Percentiles rank a stretch among this genome's conserved stretches.
Conservation (phyloP, 2,888 invertebrate species). For the Boloria euphrosyne region DNA sequence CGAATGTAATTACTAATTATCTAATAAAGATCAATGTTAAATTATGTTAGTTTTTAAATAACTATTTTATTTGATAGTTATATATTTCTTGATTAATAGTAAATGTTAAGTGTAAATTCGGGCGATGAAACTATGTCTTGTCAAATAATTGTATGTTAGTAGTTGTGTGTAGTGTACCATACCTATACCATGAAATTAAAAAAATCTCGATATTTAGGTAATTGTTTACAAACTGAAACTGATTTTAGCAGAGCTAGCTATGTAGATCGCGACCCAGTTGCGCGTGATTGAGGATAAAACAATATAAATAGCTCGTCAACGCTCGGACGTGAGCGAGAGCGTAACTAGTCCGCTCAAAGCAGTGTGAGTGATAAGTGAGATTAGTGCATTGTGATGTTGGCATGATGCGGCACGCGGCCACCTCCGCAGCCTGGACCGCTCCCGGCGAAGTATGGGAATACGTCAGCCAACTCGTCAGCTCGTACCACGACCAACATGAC, state of each 20-base stretch:
- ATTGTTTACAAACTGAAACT: conserved; percentile 64
- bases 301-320: conserved; percentile 81
- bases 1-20: no score
- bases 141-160: not conserved
- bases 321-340: conserved; percentile 58
- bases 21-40: no score
- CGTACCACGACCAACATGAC: conserved; percentile 81
- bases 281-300: conserved; percentile 80
- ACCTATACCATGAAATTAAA: not conserved
- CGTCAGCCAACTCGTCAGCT: conserved; percentile 85
- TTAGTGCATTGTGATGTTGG: conserved; percentile 61
- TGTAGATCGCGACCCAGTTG: conserved; percentile 79
- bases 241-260: conserved; percentile 65
- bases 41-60: no score
- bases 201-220: conserved; percentile 31
- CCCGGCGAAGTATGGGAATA: conserved; percentile 86
- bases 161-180: no score
- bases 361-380: conserved; percentile 52
- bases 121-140: conserved; percentile 9
- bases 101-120: not conserved
- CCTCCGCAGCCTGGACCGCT: conserved; percentile 75
- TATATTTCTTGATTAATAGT: no score
- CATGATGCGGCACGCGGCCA: conserved; percentile 79
- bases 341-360: conserved; percentile 44
- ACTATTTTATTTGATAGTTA: no score